Percentiles rank a stretch among this genome's conserved stretches.
These are phyloP conservation scores for Bucco capensis DNA, from an alignment of 2,113 vertebrate species.

Conservation along the genomic window DNA sequence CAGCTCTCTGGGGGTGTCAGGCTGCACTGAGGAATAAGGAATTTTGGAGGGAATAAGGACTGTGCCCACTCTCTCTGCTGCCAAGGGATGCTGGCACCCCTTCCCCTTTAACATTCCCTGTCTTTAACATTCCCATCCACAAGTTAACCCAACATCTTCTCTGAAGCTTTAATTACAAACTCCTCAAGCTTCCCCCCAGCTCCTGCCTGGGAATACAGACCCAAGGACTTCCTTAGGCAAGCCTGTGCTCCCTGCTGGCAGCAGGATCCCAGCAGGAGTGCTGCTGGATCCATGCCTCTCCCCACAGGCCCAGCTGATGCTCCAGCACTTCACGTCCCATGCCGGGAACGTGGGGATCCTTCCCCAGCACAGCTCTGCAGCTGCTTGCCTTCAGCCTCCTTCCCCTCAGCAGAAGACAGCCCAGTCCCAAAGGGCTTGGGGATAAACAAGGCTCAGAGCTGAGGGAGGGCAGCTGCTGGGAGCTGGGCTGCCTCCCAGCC, in stretches of 20 bases:
- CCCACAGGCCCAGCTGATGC: background rate
- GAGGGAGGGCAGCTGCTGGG: background rate
- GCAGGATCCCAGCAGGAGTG: background rate
- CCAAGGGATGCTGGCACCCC: background rate
- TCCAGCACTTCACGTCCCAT: background rate
- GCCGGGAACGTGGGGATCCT: rapidly evolving
- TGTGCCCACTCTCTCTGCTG: background rate
- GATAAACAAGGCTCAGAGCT: background rate
- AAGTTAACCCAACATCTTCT: background rate
- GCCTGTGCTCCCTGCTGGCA: rapidly evolving
- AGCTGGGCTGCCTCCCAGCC: background rate
- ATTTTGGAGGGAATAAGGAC: background rate
- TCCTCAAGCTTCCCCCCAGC: background rate
- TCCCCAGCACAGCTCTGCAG: background rate
- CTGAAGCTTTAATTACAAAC: rapidly evolving
- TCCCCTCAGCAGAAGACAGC: background rate
- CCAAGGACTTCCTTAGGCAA: too few species aligned
- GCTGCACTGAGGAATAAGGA: background rate
- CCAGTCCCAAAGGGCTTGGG: background rate
- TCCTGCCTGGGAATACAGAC: background rate
- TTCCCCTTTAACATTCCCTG: background rate
- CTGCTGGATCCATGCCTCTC: rapidly evolving
- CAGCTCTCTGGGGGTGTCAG: background rate
- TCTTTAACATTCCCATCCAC: background rate
- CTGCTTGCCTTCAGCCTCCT: background rate